A percentile compares a stretch with the other conserved stretches of the same genome.
Evolutionary conservation across 2,113 vertebrate species (phyloP).

Genomic region (Phocoena sinus): DNA sequence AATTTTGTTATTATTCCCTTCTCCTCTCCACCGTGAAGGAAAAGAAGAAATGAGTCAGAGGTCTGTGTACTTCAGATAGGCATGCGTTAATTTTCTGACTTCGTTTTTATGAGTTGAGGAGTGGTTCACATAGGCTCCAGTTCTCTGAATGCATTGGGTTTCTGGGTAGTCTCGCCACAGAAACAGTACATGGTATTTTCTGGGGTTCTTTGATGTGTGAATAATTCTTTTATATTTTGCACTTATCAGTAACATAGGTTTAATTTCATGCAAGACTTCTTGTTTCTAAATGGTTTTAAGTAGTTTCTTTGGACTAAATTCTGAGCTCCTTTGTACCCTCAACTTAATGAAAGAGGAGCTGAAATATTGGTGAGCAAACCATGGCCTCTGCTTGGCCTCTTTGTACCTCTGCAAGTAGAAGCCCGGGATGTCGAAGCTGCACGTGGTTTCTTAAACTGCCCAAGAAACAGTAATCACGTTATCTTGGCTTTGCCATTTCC

Average conservation of each 20-base stretch:
- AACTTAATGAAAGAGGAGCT: neutral
- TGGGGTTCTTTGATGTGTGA: conserved; percentile 26
- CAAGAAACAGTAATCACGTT: neutral
- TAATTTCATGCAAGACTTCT: conserved; percentile 70
- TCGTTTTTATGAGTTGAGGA: neutral
- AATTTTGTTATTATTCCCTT: conserved; percentile 29
- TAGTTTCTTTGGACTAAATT: conserved; percentile 57
- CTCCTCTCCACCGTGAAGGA: conserved; percentile 41
- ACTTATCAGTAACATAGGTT: conserved; percentile 58
- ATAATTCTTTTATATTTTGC: conserved; percentile 33
- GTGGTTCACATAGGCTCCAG: neutral
- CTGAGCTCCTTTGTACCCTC: neutral
- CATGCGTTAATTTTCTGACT: conserved; percentile 35
- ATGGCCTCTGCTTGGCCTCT: neutral
- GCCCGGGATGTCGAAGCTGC: neutral
- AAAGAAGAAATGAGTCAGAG: conserved; percentile 32
- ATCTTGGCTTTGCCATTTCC: neutral
- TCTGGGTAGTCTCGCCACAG: conserved; percentile 9
- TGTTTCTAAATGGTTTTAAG: conserved; percentile 54
- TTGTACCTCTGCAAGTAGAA: neutral
- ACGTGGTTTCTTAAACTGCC: neutral
- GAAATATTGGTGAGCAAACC: neutral
- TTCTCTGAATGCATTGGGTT: neutral
- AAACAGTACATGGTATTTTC: neutral
- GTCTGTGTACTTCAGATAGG: neutral